Base-by-base conservation (phyloP, 2,888 invertebrate species). In the Pheosia gnoma region DNA sequence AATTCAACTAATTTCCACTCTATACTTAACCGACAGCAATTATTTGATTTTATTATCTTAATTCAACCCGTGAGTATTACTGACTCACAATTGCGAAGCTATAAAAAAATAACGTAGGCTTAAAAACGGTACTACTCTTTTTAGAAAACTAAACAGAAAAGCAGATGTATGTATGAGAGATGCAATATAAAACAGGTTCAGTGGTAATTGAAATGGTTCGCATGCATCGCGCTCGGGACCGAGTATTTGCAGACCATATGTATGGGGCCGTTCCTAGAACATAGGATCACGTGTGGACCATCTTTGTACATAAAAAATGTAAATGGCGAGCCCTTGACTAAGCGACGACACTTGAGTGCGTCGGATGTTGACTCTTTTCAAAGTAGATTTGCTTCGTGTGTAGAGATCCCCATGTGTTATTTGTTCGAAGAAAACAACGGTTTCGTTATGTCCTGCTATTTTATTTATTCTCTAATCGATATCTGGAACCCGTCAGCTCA, bases 251-350 rank as follows among this genome's bases (percentile, higher is more conserved):
- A 71, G 77, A 83, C 79, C 91, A 88, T 90, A 83, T 88, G 90
- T 79, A 78, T 69, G 75, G 72, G 74, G 72, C 79, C 79, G 77
- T 91, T 92, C 91, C 84, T 88, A 91, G 90, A 91, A 91, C 80
- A 83, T 73, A 71, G 66, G 72, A 61, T 85, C 89, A 91, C 85
- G 84, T 90, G 90, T 79, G 74, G 61, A 70, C 74, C 87, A 89
- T 85, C 83, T 86, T 88, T 72, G 69, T 60, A 61, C 59, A 62
- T 62, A 73, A 76, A 81, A 86, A 86, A 85, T 83, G 82, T 77
- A 72, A 78, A 80, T 77, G 77, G 75, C 81, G 75, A 81, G 77
- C 79, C 73, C 80, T 81, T 79, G 74, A 77, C 71, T 78, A 77
- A 73, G 72, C 72, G 75, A 72, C 76, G 70, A 25, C 25, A 25